These are phyloP conservation scores for Macroteleia sp. DNA, from an alignment of 2,888 invertebrate genomes.

Conservation along the genomic window DNA sequence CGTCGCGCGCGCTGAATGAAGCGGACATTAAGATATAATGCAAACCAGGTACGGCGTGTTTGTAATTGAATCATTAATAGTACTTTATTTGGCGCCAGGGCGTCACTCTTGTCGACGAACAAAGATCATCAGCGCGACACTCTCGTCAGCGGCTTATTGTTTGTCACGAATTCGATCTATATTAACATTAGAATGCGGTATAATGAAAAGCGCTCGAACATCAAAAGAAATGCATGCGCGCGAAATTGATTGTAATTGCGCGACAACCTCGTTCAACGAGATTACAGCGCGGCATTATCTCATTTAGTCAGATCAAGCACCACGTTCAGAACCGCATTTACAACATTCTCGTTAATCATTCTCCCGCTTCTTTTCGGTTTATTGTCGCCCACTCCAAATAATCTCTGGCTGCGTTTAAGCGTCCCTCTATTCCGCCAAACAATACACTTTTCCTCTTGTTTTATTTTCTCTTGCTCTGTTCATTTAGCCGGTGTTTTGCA, in stretches of 20 bases:
- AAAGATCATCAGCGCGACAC: background rate
- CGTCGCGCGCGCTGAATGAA: no score
- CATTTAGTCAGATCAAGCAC: conserved; percentile 44
- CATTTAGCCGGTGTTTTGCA: no score
- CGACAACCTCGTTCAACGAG: conserved; percentile 36
- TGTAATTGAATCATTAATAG: no score
- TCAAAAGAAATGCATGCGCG: conserved; percentile 41
- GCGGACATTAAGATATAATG: no score
- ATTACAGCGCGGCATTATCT: conserved; percentile 43
- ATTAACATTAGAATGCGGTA: conserved; percentile 17
- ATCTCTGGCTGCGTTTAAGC: no score
- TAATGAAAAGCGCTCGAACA: conserved; percentile 9
- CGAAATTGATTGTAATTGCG: conserved; percentile 53
- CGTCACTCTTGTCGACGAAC: no score
- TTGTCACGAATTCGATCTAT: conserved; percentile 16
- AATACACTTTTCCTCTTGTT: no score
- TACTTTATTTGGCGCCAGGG: no score
- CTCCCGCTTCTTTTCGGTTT: conserved; percentile 35
- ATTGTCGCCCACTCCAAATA: no score
- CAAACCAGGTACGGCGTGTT: no score
- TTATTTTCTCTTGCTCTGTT: no score
- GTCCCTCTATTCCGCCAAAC: no score
- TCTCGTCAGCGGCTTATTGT: conserved; percentile 2
- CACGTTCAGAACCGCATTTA: conserved; percentile 35
- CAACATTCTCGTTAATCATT: conserved; percentile 30